Percentiles rank a stretch among this genome's conserved stretches.
Evolutionary conservation across 1,140 invertebrate genomes (phyloP).

Genomic region (Drosophila chauvacae): DNA sequence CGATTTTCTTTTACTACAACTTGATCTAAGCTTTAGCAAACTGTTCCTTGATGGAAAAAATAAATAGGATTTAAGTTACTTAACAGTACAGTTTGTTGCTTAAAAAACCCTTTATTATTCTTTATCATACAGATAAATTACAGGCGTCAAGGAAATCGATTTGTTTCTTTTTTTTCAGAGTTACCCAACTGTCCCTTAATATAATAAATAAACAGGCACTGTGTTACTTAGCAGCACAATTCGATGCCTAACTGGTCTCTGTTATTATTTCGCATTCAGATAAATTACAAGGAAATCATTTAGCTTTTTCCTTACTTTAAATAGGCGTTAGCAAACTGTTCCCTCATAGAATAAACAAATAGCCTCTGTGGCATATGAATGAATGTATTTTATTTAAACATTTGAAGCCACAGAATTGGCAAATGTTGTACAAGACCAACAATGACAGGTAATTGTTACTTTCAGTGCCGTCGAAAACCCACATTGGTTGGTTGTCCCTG

Average conservation of each 20-base stretch:
- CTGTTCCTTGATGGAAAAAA: too few species aligned
- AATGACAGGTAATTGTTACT: conserved; percentile 34
- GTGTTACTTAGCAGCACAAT: too few species aligned
- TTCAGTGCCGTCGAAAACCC: conserved; percentile 14
- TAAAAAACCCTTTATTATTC: too few species aligned
- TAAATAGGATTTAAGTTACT: too few species aligned
- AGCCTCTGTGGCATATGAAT: background rate
- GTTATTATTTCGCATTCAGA: background rate
- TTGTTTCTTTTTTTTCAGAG: too few species aligned
- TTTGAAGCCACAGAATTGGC: background rate
- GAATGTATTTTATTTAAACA: conserved; percentile 13
- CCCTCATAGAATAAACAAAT: background rate
- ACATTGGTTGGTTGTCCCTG: conserved; percentile 16
- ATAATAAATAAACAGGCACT: too few species aligned
- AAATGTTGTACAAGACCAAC: background rate
- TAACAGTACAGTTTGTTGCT: too few species aligned
- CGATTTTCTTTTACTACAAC: background rate
- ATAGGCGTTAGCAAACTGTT: too few species aligned
- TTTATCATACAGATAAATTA: background rate
- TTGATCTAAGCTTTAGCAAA: too few species aligned
- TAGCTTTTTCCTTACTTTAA: background rate
- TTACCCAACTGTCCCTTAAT: too few species aligned
- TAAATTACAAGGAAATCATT: background rate
- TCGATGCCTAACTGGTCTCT: too few species aligned
- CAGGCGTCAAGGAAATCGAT: background rate